These are phyloP conservation scores for Rhogogaster chlorosoma DNA, from an alignment of 2,888 invertebrate species.

Conservation along the genomic window DNA sequence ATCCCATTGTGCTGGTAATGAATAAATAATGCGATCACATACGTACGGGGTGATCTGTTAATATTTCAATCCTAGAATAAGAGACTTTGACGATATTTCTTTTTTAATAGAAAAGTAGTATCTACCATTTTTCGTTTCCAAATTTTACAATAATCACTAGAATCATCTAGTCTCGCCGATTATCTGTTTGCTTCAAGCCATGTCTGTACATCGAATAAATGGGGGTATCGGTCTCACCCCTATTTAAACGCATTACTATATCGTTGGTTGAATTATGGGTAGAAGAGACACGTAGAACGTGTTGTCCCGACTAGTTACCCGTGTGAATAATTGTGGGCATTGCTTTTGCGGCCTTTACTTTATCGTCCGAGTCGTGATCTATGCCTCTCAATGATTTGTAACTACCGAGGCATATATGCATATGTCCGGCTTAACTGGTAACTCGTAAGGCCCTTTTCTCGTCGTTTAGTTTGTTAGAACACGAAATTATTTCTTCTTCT, in stretches of 20 bases:
- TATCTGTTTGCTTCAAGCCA: background rate
- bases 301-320: constrained; percentile 42
- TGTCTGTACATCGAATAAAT: background rate
- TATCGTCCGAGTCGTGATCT: constrained; percentile 33
- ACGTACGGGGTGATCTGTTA: background rate
- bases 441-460: background rate
- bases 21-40: constrained; percentile 42
- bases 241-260: background rate
- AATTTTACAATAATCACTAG: background rate
- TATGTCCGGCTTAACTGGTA: constrained; percentile 43
- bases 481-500: background rate
- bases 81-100: background rate
- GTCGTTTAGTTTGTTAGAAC: background rate
- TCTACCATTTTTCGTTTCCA: background rate
- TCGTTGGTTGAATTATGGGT: background rate
- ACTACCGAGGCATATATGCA: constrained; percentile 47
- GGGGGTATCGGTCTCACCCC: background rate
- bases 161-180: background rate
- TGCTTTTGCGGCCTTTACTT: constrained; percentile 44
- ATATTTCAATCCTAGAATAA: background rate
- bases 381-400: constrained; percentile 40
- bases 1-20: constrained; percentile 43
- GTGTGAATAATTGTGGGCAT: constrained; percentile 48
- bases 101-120: background rate
- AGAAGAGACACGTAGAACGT: constrained; percentile 12